These are phyloP conservation scores for Turnix velox DNA, from an alignment of 2,113 vertebrate genomes.

Conservation along the genomic window DNA sequence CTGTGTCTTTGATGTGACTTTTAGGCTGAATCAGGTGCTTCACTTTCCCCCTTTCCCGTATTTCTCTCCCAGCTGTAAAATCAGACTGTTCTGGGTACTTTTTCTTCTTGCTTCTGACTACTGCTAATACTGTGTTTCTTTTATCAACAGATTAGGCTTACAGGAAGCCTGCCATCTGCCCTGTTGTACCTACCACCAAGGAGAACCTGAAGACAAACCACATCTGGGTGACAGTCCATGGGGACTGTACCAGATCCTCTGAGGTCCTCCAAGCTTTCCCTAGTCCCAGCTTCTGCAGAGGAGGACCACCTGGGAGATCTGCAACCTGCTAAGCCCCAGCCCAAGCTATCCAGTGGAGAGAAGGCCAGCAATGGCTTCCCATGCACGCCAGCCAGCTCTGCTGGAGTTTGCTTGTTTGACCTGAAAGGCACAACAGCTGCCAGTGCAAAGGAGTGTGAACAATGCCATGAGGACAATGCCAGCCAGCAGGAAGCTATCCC, in stretches of 20 bases:
- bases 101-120: not conserved
- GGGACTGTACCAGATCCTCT: constrained; percentile 88
- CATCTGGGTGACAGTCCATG: constrained; percentile 64
- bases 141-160: constrained; percentile 52
- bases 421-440: not conserved
- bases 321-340: constrained; percentile 68
- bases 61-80: not conserved
- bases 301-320: constrained; percentile 70
- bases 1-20: not conserved
- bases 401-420: constrained; percentile 5
- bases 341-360: not conserved
- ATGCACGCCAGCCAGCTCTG: not conserved
- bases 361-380: constrained; percentile 68
- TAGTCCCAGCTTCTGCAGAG: constrained; percentile 72
- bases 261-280: constrained; percentile 80
- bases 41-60: not conserved
- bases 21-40: not conserved
- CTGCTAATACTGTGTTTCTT: constrained; percentile 52
- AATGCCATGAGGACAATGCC: not conserved
- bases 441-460: not conserved
- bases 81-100: not conserved
- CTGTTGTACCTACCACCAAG: not conserved
- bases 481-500: constrained; percentile 1
- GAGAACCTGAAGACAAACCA: not conserved
- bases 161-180: not conserved